These are phyloP conservation scores for Aramus guarauna DNA, from an alignment of 2,113 vertebrate species.

Conservation along the genomic window DNA sequence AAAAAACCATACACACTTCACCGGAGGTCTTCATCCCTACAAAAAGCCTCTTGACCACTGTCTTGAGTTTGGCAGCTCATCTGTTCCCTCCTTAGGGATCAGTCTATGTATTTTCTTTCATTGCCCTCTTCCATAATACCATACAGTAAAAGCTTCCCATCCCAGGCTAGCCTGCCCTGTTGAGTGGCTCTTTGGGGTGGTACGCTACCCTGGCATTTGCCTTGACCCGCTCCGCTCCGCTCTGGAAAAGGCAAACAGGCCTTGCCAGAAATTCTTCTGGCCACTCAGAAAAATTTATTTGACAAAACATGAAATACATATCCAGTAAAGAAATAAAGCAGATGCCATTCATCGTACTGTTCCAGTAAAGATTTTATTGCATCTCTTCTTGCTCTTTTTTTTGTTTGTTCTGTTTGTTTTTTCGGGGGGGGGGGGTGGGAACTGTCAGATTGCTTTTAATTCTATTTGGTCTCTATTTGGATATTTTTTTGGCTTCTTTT, in stretches of 20 bases:
- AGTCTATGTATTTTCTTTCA: background rate
- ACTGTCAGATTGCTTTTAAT: background rate
- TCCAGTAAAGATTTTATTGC: background rate
- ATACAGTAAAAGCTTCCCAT: background rate
- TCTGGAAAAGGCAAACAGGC: background rate
- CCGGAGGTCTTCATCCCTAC: background rate
- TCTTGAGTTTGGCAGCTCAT: background rate
- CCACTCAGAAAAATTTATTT: background rate
- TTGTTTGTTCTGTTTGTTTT: background rate
- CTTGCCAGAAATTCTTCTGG: no score
- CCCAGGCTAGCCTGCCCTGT: background rate
- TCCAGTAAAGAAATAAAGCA: background rate
- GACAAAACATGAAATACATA: background rate
- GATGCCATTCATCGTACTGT: background rate
- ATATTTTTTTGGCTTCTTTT: background rate
- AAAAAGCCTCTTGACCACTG: background rate
- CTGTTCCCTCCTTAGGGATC: background rate
- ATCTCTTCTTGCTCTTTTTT: background rate
- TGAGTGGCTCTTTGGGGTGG: background rate
- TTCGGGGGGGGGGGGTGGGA: rapidly evolving
- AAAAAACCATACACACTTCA: background rate
- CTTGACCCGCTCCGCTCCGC: background rate
- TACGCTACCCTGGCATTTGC: background rate
- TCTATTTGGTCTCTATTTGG: background rate
- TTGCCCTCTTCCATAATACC: background rate